These are phyloP conservation scores for Columba janthina DNA, from an alignment of 2,113 vertebrate genomes.

Conservation along the genomic window DNA sequence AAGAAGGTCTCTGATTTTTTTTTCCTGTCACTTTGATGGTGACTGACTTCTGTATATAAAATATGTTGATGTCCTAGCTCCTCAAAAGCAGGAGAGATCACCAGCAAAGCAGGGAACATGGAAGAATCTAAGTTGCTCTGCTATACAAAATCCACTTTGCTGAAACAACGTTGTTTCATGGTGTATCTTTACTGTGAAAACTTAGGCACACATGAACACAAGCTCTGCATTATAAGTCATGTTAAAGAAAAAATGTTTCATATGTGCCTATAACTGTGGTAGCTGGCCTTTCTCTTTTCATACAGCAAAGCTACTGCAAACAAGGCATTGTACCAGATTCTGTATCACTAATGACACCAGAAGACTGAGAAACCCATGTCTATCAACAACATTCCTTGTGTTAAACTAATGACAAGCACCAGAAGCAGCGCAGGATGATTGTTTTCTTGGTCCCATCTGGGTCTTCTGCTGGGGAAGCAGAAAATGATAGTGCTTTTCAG, in stretches of 20 bases:
- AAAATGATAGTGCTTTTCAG: not conserved
- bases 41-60: not conserved
- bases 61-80: not conserved
- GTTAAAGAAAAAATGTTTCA: not conserved
- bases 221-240: not conserved
- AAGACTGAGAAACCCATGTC: slow-evolving; percentile 46
- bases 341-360: not conserved
- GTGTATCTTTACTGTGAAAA: not conserved
- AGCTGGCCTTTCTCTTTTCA: not conserved
- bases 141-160: not conserved
- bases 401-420: slow-evolving; percentile 45
- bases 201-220: not conserved
- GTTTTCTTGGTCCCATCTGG: slow-evolving; percentile 37
- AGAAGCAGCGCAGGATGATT: slow-evolving; percentile 32
- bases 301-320: not conserved
- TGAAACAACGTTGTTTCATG: not conserved
- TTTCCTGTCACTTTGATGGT: not conserved
- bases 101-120: not conserved
- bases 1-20: not conserved
- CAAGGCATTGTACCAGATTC: slow-evolving; percentile 14
- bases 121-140: not conserved
- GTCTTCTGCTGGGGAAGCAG: not conserved
- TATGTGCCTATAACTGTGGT: not conserved
- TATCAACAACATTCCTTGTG: slow-evolving; percentile 44
- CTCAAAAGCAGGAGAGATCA: not conserved